Evolutionary conservation across 2,888 invertebrate genomes (phyloP).

Genomic region (Copidosoma aretas): DNA sequence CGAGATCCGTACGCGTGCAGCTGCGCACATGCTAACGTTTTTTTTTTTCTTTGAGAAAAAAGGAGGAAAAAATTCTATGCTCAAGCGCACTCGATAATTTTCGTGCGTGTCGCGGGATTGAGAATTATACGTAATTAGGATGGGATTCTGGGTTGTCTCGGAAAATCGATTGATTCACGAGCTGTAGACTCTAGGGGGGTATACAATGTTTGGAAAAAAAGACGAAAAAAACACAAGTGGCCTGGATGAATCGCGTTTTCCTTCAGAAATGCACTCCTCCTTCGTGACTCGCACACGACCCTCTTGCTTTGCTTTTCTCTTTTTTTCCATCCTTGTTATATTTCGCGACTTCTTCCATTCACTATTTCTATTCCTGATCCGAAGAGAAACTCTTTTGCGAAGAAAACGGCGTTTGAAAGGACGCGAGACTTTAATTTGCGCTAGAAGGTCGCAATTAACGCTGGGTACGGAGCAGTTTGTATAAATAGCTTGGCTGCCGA

Average conservation of each 20-base stretch:
- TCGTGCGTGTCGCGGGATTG: not conserved
- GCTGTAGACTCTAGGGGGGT: slow-evolving; percentile 3
- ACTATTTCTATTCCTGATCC: slow-evolving; percentile 5
- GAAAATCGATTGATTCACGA: slow-evolving; percentile 35
- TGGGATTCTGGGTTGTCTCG: slow-evolving; percentile 12
- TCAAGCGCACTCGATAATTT: not conserved
- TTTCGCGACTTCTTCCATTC: not conserved
- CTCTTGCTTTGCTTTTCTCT: not conserved
- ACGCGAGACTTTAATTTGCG: slow-evolving; percentile 23
- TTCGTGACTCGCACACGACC: slow-evolving; percentile 1
- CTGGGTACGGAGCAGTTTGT: not conserved
- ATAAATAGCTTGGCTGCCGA: no score
- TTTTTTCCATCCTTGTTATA: slow-evolving; percentile 15
- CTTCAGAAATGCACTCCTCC: not conserved
- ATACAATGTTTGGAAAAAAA: not conserved
- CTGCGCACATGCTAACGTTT: not conserved
- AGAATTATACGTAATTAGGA: slow-evolving; percentile 25
- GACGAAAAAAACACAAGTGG: not conserved
- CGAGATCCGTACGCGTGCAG: not conserved
- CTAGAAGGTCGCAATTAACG: slow-evolving; percentile 31
- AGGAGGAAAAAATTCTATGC: not conserved
- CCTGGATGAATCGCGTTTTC: slow-evolving; percentile 18
- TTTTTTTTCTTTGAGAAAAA: not conserved
- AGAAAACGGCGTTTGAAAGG: slow-evolving; percentile 7
- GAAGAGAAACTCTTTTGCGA: not conserved